phyloP scores from a whole-genome alignment of 2,113 vertebrate species.

The Pleuronectes platessa region DNA sequence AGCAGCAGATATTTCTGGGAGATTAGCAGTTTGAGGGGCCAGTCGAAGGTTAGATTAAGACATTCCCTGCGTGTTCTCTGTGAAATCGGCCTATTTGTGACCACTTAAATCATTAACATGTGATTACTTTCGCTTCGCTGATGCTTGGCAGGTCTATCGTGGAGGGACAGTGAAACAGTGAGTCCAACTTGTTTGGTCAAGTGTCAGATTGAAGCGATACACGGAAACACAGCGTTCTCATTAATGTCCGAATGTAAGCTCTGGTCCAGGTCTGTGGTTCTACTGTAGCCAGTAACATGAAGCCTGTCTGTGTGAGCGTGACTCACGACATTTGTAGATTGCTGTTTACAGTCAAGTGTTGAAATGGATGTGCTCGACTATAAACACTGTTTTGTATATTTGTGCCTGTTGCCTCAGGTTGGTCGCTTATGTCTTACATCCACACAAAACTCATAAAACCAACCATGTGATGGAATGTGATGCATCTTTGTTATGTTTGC shows the following conservation, averaged over 20 bases:
- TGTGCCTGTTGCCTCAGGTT: not conserved
- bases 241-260: slow-evolving; percentile 21
- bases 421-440: not conserved
- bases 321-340: slow-evolving; percentile 10
- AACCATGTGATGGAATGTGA: not conserved
- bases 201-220: slow-evolving; percentile 1
- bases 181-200: slow-evolving; percentile 1
- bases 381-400: slow-evolving; percentile 9
- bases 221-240: not conserved
- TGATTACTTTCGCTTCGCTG: slow-evolving; percentile 68
- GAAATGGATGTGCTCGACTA: not conserved
- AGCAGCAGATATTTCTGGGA: slow-evolving; percentile 66
- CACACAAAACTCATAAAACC: no score
- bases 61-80: slow-evolving; percentile 75
- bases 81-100: slow-evolving; percentile 68
- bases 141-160: not conserved
- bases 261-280: slow-evolving; percentile 30
- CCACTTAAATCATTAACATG: slow-evolving; percentile 79
- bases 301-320: slow-evolving; percentile 21
- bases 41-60: slow-evolving; percentile 71
- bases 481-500: no score
- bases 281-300: slow-evolving; percentile 42
- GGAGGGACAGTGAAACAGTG: not conserved
- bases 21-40: slow-evolving; percentile 69
- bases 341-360: slow-evolving; percentile 1